A percentile compares a stretch with the other conserved stretches of the same genome.
These are phyloP conservation scores for Pangasianodon gigas DNA, from an alignment of 2,113 vertebrate genomes.

Conservation along the genomic window DNA sequence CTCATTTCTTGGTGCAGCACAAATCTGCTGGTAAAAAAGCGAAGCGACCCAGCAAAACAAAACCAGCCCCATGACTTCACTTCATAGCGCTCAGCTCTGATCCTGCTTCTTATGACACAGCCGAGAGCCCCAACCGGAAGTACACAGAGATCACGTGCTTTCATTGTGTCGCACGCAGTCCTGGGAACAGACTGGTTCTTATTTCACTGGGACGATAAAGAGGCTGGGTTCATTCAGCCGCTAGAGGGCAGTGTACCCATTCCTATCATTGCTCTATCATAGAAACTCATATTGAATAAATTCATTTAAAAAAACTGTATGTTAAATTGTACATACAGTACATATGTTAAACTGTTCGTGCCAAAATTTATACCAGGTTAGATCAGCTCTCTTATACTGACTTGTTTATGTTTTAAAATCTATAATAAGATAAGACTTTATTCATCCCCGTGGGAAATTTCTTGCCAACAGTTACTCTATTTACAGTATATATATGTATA, in stretches of 20 bases:
- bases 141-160: conserved; percentile 36
- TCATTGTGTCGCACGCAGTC: neutral
- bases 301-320: no score
- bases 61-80: conserved; percentile 11
- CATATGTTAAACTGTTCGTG: no score
- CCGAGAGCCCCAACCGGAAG: conserved; percentile 46
- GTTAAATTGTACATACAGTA: no score
- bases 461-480: neutral
- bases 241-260: conserved; percentile 15
- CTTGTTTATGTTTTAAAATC: neutral
- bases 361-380: no score
- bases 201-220: neutral
- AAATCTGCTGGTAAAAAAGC: neutral
- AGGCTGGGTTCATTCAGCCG: neutral
- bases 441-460: neutral
- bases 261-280: neutral
- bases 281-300: neutral
- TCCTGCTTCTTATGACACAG: neutral
- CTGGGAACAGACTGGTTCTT: conserved; percentile 16
- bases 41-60: conserved; percentile 30
- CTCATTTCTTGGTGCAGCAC: conserved; percentile 54
- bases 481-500: no score
- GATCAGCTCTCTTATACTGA: no score
- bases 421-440: neutral
- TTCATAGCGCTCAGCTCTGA: neutral